Base-by-base conservation (phyloP, 2,888 invertebrate species). In the Lagria hirta region DNA sequence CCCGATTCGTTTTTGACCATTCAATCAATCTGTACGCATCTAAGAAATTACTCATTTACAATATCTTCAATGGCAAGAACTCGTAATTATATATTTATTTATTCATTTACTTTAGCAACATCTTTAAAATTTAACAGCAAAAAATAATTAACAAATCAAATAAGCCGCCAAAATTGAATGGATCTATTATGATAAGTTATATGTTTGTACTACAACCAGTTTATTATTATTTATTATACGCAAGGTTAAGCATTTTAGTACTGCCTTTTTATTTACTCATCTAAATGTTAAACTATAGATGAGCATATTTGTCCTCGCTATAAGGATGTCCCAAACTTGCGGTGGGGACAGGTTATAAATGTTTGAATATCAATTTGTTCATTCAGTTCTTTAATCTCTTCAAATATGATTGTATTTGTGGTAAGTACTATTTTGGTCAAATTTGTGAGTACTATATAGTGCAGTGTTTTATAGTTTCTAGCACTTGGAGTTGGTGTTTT, bases 401-500 rank as follows among this genome's bases (percentile, higher is more conserved):
- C 30, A 11, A 61, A 45, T 48, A 65, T 66, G 65, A 59, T 58
- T 52, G 42, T 58, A 47, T 51, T 64, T 27, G 49, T 65, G 65
- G 68, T 68, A 56, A 66, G 68, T 63, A 49, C 3, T 27, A 14
- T 17, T 26, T 18, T n/a, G 6, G 14, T 24, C 5, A 8, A 12
- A 12, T 13, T 37, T 6, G 22, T 20, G 14, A n/a, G n/a, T n/a
- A n/a, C n/a, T n/a, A n/a, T n/a, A 17, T 21, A 23, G 21, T 7
- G 20, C 18, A 17, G 6, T 10, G 12, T 18, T 30, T 22, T 23
- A 2, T 18, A 33, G 28, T 12, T 29, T 4, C 21, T 33, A 27
- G 8, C 23, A 23, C 18, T 37, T 4, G 24, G 5, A 48, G 77
- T 78, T 65, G 76, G 77, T 67, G 75, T 74, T 24, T n/a, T 6